Conservation (phyloP, 2,888 invertebrate species). For the Isoperla grammatica region DNA sequence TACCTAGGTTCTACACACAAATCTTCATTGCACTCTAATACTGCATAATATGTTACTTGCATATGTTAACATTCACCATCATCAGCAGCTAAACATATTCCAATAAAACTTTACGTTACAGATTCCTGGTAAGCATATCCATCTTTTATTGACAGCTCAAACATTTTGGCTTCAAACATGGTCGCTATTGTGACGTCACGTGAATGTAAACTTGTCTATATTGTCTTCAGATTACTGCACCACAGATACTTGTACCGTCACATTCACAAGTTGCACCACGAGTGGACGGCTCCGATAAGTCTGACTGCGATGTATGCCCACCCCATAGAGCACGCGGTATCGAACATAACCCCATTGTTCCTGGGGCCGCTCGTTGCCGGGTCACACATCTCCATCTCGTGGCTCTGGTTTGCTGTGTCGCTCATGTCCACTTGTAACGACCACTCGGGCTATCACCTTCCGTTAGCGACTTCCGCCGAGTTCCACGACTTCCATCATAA, state of each 20-base stretch:
- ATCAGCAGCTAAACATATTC: too few species aligned
- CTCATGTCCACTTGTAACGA: constrained; percentile 46
- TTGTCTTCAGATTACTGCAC: constrained; percentile 45
- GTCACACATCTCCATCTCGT: constrained; percentile 38
- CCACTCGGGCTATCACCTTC: constrained; percentile 51
- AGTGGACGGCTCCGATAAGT: constrained; percentile 51
- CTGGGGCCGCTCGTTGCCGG: constrained; percentile 42
- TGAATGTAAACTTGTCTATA: too few species aligned
- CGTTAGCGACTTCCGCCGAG: constrained; percentile 48
- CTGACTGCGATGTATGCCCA: constrained; percentile 46
- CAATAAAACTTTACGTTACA: too few species aligned
- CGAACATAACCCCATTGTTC: constrained; percentile 46
- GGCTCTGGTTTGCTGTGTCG: constrained; percentile 46
- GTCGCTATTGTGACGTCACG: too few species aligned
- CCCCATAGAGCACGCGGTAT: constrained; percentile 46
- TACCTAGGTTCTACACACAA: too few species aligned
- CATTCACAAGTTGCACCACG: constrained; percentile 51
- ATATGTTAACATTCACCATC: too few species aligned
- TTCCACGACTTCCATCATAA: constrained; percentile 52
- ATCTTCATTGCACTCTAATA: too few species aligned
- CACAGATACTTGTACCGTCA: constrained; percentile 46
- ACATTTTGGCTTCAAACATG: too few species aligned
- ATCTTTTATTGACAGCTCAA: too few species aligned
- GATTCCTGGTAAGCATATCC: too few species aligned
- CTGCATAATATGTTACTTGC: too few species aligned